Percentiles rank a stretch among this genome's conserved stretches.
Evolutionary conservation across 2,888 invertebrate species (phyloP).

Genomic region (Ypsolopha scabrella): DNA sequence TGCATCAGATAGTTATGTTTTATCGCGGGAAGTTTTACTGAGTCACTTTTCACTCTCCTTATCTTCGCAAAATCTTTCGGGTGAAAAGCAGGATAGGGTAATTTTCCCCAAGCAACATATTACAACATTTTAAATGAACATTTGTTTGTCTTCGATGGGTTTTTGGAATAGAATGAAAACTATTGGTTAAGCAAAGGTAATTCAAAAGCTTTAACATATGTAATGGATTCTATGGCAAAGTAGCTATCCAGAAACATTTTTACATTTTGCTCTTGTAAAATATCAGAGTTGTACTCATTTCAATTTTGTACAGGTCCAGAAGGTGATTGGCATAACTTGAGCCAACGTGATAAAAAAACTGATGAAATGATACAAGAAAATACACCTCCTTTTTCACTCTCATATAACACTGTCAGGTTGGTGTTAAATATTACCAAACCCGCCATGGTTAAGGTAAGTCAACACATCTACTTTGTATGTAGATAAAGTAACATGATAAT

Average conservation of each 20-base stretch:
- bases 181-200: no score
- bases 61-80: no score
- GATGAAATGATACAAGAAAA: constrained; percentile 23
- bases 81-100: no score
- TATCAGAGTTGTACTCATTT: neutral
- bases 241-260: neutral
- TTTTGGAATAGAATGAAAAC: no score
- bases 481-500: neutral
- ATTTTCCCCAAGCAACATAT: no score
- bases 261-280: neutral
- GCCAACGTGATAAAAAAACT: neutral
- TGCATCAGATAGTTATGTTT: no score
- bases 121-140: no score
- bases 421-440: constrained; percentile 52
- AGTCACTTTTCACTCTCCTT: no score
- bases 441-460: constrained; percentile 38
- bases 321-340: constrained; percentile 3
- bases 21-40: no score
- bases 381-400: constrained; percentile 37
- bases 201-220: no score
- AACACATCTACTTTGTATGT: neutral
- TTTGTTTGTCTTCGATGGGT: no score
- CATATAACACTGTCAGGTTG: constrained; percentile 34
- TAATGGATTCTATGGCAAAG: neutral
- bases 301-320: constrained; percentile 2